phyloP scores from a whole-genome alignment of 2,113 vertebrate species.

The Pimephales promelas region DNA sequence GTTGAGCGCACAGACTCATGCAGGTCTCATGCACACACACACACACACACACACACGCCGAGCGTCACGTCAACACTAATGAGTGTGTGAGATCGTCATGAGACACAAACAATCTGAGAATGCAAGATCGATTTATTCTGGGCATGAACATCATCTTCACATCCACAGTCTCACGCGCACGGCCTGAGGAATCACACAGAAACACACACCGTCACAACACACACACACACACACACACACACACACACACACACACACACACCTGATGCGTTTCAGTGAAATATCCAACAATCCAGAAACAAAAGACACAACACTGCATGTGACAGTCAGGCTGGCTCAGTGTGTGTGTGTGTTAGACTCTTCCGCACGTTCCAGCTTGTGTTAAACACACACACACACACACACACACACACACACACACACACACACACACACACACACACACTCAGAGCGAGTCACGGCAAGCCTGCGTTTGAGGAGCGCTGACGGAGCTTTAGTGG shows the following conservation, averaged over 20 bases:
- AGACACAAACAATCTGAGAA: background rate
- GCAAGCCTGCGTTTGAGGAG: background rate
- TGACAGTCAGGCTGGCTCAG: background rate
- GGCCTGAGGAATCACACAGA: slow-evolving; percentile 34
- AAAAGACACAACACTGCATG: background rate
- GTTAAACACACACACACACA: background rate
- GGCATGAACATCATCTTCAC: slow-evolving; percentile 14
- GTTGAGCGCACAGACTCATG: slow-evolving; percentile 48
- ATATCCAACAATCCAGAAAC: background rate
- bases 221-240: slow-evolving; percentile 26
- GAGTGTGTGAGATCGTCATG: background rate
- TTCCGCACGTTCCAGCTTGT: background rate
- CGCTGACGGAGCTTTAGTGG: background rate
- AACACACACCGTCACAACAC: slow-evolving; percentile 22
- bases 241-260: slow-evolving; percentile 25
- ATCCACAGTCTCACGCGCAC: slow-evolving; percentile 31
- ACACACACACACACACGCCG: background rate
- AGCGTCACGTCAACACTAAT: background rate
- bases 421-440: slow-evolving; percentile 8
- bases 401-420: background rate
- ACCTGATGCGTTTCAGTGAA: background rate
- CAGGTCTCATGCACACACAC: slow-evolving; percentile 37
- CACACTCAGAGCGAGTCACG: background rate
- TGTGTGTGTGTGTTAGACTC: background rate
- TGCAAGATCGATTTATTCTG: slow-evolving; percentile 32